A percentile compares a stretch with the other conserved stretches of the same genome.
Conservation (phyloP, 2,888 invertebrate species). For the Drosophila peninsularis region DNA sequence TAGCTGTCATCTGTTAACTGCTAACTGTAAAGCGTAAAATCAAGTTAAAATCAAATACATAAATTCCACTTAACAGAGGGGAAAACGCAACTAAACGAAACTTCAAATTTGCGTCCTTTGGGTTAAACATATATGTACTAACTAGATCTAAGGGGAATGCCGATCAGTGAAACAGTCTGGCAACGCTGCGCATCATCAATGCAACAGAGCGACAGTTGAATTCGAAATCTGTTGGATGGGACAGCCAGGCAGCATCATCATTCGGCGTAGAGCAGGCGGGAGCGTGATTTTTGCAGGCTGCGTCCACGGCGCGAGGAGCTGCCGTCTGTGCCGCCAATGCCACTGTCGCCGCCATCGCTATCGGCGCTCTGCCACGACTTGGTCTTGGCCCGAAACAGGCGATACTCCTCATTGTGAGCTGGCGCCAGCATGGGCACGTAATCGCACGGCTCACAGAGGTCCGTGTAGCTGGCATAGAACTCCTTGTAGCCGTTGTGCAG, state of each 20-base stretch:
- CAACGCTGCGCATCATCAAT: too few species aligned
- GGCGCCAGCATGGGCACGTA: conserved; percentile 96
- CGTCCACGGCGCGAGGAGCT: conserved; percentile 58
- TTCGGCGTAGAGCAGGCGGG: conserved; percentile 81
- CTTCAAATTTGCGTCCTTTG: conserved; percentile 55
- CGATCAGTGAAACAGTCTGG: background rate
- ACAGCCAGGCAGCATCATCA: too few species aligned
- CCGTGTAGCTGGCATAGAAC: conserved; percentile 89
- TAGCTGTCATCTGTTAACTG: background rate
- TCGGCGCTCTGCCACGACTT: conserved; percentile 88
- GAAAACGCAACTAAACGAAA: conserved; percentile 61
- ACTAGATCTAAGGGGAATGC: background rate
- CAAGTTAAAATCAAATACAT: conserved; percentile 51
- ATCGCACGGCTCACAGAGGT: conserved; percentile 89
- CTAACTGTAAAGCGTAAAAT: conserved; percentile 14
- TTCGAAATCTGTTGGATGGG: too few species aligned
- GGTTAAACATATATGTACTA: conserved; percentile 6
- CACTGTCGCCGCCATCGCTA: conserved; percentile 83
- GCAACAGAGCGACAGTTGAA: too few species aligned
- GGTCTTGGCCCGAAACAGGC: conserved; percentile 90
- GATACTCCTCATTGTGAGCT: conserved; percentile 89
- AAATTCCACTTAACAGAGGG: conserved; percentile 33
- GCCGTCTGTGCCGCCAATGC: conserved; percentile 59
- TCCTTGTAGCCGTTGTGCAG: conserved; percentile 95
- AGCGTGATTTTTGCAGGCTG: conserved; percentile 81